These are phyloP conservation scores for Arctopsyche grandis DNA, from an alignment of 1,140 invertebrate species.

Conservation along the genomic window DNA sequence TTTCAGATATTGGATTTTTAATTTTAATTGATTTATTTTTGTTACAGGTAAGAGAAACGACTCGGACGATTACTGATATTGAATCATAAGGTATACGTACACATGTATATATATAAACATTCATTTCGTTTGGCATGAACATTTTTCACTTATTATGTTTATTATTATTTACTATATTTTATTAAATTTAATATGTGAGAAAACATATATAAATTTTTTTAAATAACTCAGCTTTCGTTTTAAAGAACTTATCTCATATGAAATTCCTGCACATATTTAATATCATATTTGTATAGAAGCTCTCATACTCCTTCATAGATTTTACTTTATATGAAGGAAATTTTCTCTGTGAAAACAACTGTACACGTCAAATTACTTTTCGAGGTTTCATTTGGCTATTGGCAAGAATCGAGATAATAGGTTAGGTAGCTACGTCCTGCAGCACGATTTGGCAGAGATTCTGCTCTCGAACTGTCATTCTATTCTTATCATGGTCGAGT, in stretches of 20 bases:
- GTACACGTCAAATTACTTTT: background rate
- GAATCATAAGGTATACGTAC: background rate
- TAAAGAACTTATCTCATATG: too few relatives aligned
- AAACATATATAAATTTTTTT: too few relatives aligned
- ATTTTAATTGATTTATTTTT: background rate
- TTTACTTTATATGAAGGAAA: background rate
- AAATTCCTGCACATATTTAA: too few relatives aligned
- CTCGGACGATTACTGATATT: background rate
- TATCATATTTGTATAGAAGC: too few relatives aligned
- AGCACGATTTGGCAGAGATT: slow-evolving; percentile 31
- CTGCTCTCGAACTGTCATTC: slow-evolving; percentile 27
- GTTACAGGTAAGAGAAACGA: background rate
- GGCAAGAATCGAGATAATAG: background rate
- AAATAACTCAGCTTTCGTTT: too few relatives aligned
- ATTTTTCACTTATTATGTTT: too few relatives aligned
- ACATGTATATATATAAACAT: too few relatives aligned
- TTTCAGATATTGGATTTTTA: too few relatives aligned
- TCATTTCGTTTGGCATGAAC: too few relatives aligned
- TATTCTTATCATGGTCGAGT: background rate
- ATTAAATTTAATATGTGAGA: too few relatives aligned
- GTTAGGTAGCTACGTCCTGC: background rate
- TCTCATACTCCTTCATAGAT: background rate
- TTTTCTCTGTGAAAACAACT: background rate
- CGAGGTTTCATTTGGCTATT: background rate
- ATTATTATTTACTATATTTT: too few relatives aligned